These are phyloP conservation scores for Netelia fuscicornis DNA, from an alignment of 2,888 invertebrate species.

Conservation along the genomic window DNA sequence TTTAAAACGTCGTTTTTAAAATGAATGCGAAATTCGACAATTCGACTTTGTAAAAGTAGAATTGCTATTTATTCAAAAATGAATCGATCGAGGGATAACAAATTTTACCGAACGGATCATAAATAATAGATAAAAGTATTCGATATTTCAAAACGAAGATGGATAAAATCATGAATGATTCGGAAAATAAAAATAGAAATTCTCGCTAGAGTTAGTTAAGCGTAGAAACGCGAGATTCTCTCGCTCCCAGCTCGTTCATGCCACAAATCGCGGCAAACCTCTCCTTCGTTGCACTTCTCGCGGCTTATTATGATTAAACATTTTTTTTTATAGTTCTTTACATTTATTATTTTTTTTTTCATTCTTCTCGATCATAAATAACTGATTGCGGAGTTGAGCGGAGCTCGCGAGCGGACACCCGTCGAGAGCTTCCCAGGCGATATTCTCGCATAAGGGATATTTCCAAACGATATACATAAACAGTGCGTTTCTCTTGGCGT, in stretches of 20 bases:
- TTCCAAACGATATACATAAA: slow-evolving; percentile 62
- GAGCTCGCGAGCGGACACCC: slow-evolving; percentile 54
- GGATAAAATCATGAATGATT: background rate
- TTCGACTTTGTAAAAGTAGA: too few species aligned
- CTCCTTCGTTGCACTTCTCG: slow-evolving; percentile 36
- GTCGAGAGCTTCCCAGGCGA: slow-evolving; percentile 60
- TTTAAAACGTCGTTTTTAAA: too few species aligned
- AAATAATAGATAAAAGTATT: too few species aligned
- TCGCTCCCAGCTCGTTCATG: slow-evolving; percentile 39
- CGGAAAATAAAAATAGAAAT: slow-evolving; percentile 6
- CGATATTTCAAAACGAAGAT: too few species aligned
- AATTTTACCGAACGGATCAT: too few species aligned
- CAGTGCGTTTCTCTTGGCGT: slow-evolving; percentile 35
- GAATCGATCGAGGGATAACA: too few species aligned
- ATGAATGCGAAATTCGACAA: too few species aligned
- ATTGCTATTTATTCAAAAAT: too few species aligned
- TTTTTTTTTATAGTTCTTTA: slow-evolving; percentile 23
- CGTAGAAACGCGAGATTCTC: slow-evolving; percentile 1
- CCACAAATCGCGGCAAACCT: slow-evolving; percentile 37
- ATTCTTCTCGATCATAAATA: slow-evolving; percentile 61
- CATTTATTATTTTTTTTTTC: slow-evolving; percentile 1
- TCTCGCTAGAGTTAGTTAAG: slow-evolving; percentile 30
- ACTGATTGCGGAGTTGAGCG: slow-evolving; percentile 61
- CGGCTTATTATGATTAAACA: slow-evolving; percentile 64
- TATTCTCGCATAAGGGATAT: slow-evolving; percentile 54